Percentiles rank a stretch among this genome's conserved stretches.
Evolutionary conservation across 1,140 invertebrate species (phyloP).

Genomic region (Euwallacea fornicatus): DNA sequence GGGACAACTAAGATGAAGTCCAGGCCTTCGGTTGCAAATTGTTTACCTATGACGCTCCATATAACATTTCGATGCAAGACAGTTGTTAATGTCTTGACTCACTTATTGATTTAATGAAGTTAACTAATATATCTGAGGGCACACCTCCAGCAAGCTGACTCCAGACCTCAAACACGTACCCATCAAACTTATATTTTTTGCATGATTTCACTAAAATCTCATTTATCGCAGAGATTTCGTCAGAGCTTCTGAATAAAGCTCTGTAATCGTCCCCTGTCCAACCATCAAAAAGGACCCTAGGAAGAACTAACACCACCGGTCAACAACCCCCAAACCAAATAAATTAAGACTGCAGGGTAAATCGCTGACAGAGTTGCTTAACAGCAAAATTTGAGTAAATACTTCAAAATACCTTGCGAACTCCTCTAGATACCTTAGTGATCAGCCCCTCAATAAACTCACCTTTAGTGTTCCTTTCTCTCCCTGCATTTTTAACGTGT

Average conservation of each 20-base stretch:
- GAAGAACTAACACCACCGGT: constrained; percentile 64
- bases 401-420: background rate
- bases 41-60: constrained; percentile 27
- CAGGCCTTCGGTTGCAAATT: constrained; percentile 55
- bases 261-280: constrained; percentile 74
- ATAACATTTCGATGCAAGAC: background rate
- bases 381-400: background rate
- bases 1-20: constrained; percentile 83
- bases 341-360: no score
- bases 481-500: constrained; percentile 62
- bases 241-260: constrained; percentile 62
- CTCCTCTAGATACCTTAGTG: no score
- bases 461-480: constrained; percentile 56
- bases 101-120: constrained; percentile 67
- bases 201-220: constrained; percentile 63
- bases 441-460: background rate
- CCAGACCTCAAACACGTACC: constrained; percentile 87
- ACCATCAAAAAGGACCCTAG: constrained; percentile 83
- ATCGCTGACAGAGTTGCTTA: background rate
- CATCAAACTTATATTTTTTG: constrained; percentile 75
- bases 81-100: constrained; percentile 10
- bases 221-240: constrained; percentile 60
- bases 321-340: no score
- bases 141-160: constrained; percentile 74
- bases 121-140: constrained; percentile 63